phyloP scores from a whole-genome alignment of 1,140 invertebrate genomes.

The Drosophila leontia region DNA sequence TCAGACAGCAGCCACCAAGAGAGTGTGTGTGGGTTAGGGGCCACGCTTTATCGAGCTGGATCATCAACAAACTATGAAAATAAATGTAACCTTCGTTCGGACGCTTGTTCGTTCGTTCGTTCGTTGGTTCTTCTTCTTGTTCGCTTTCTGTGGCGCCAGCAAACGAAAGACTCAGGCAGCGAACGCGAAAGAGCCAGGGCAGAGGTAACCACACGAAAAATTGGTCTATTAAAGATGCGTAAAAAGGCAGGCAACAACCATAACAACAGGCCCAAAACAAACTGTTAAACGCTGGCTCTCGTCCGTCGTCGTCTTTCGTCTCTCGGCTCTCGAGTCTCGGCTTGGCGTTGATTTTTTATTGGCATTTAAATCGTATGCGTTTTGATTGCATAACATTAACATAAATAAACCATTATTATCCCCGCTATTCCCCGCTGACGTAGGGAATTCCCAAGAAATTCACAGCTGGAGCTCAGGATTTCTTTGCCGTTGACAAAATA shows the following conservation, averaged over 20 bases:
- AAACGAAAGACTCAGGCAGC: slow-evolving; percentile 78
- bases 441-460: slow-evolving; percentile 85
- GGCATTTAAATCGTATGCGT: slow-evolving; percentile 83
- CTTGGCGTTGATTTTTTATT: slow-evolving; percentile 83
- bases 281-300: slow-evolving; percentile 70
- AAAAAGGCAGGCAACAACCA: slow-evolving; percentile 70
- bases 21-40: slow-evolving; percentile 47
- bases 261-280: slow-evolving; percentile 63
- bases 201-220: slow-evolving; percentile 64
- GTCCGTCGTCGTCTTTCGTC: slow-evolving; percentile 5
- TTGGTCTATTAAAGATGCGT: slow-evolving; percentile 84
- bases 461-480: slow-evolving; percentile 74
- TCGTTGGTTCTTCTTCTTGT: slow-evolving; percentile 30
- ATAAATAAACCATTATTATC: slow-evolving; percentile 83
- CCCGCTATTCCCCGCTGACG: slow-evolving; percentile 30
- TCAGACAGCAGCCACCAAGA: slow-evolving; percentile 60
- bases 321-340: slow-evolving; percentile 20
- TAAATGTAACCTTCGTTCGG: slow-evolving; percentile 68
- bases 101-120: neutral
- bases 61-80: slow-evolving; percentile 83
- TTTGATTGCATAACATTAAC: slow-evolving; percentile 85
- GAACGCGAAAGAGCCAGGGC: slow-evolving; percentile 52
- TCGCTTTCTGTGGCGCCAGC: slow-evolving; percentile 65
- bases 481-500: slow-evolving; percentile 84
- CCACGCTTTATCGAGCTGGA: slow-evolving; percentile 60